These are phyloP conservation scores for Drosophila merina DNA, from an alignment of 2,888 invertebrate species.

Conservation along the genomic window DNA sequence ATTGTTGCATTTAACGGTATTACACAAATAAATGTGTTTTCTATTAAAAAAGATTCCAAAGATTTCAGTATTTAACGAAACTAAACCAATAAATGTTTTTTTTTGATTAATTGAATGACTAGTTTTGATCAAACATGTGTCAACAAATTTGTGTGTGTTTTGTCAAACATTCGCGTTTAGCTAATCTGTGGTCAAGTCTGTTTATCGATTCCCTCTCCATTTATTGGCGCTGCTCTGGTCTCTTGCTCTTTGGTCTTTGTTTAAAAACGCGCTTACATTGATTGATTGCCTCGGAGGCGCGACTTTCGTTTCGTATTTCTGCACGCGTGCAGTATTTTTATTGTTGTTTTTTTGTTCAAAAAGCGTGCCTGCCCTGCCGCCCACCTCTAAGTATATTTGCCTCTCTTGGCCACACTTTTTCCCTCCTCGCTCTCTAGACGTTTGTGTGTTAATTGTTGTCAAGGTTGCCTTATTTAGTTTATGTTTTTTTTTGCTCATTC, in stretches of 20 bases:
- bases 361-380: conserved; percentile 38
- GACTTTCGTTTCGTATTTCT: conserved; percentile 53
- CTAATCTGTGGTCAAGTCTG: neutral
- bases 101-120: no score
- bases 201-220: neutral
- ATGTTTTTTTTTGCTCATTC: conserved; percentile 43
- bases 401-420: neutral
- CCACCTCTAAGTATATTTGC: conserved; percentile 1
- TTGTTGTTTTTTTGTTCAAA: no score
- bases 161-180: neutral
- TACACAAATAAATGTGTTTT: no score
- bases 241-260: conserved; percentile 3
- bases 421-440: neutral
- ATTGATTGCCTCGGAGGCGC: conserved; percentile 73
- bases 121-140: no score
- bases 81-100: no score
- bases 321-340: conserved; percentile 55
- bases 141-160: no score
- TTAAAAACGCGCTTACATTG: conserved; percentile 73
- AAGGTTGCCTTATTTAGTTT: conserved; percentile 69
- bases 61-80: no score
- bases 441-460: conserved; percentile 71
- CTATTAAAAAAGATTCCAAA: no score
- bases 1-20: no score
- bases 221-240: neutral